Conservation (phyloP, 2,797 vertebrate genomes). For the Varecia variegata region DNA sequence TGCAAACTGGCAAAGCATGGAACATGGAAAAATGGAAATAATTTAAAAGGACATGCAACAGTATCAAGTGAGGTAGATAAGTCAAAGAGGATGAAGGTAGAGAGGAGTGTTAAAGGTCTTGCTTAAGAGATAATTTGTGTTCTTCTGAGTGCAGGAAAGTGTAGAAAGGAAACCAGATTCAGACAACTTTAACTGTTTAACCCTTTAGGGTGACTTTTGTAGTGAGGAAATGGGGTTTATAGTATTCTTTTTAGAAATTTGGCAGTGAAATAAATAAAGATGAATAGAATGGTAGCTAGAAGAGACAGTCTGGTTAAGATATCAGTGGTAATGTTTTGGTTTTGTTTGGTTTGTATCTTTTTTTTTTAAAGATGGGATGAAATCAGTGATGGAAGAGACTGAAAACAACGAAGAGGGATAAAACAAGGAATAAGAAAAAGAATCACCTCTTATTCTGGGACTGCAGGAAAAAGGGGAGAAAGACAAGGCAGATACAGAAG, state of each 20-base stretch:
- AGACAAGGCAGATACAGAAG: not conserved
- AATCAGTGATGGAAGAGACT: not conserved
- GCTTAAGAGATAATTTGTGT: constrained; percentile 27
- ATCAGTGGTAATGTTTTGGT: not conserved
- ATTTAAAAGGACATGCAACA: not conserved
- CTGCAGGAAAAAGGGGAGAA: not conserved
- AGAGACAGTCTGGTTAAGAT: not conserved
- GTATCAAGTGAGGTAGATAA: not conserved
- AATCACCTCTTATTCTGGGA: not conserved
- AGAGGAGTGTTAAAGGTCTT: constrained; percentile 15
- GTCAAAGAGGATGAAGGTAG: constrained; percentile 14
- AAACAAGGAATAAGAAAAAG: not conserved
- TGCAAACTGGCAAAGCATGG: not conserved
- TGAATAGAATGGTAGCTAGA: not conserved
- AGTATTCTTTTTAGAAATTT: not conserved
- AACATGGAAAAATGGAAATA: constrained; percentile 16
- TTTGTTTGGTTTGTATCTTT: not conserved
- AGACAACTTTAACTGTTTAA: not conserved
- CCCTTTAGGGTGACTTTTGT: not conserved
- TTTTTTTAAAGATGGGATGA: not conserved
- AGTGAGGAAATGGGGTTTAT: not conserved
- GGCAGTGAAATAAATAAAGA: constrained; percentile 5
- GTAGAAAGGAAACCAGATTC: constrained; percentile 8
- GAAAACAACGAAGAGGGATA: not conserved
- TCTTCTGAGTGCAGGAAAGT: not conserved